These are phyloP conservation scores for Cyclura pinguis DNA, from an alignment of 2,797 vertebrate genomes.

Conservation along the genomic window DNA sequence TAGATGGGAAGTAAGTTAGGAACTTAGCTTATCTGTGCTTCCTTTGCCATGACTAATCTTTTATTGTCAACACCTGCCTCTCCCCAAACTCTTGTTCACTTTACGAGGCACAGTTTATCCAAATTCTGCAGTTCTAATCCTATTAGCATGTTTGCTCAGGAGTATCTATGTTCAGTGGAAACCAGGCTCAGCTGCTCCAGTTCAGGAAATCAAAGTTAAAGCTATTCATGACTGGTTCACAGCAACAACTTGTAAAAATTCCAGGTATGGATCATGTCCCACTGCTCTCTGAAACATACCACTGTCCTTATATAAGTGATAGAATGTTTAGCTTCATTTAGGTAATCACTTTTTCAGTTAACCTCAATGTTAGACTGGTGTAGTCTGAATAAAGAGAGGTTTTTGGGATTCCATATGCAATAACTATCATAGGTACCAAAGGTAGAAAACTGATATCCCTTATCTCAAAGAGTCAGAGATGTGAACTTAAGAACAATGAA, in stretches of 20 bases:
- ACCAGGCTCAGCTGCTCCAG: neutral
- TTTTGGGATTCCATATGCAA: neutral
- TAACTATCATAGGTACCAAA: neutral
- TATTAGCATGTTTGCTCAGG: neutral
- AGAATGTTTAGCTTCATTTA: too few relatives aligned
- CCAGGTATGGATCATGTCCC: neutral
- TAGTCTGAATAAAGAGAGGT: neutral
- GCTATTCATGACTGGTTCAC: neutral
- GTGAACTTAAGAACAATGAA: conserved; percentile 5
- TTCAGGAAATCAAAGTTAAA: neutral
- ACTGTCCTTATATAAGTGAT: neutral
- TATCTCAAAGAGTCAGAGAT: fast-evolving
- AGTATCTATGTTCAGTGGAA: neutral
- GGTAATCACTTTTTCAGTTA: neutral
- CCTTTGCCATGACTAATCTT: neutral
- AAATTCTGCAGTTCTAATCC: neutral
- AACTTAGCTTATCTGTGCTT: neutral
- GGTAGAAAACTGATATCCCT: fast-evolving
- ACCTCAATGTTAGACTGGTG: neutral
- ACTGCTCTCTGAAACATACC: neutral
- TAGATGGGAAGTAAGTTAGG: neutral
- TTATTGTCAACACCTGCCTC: neutral
- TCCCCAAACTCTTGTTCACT: neutral
- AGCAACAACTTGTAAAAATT: neutral
- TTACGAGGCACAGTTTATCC: neutral